Evolutionary conservation across 30 jellyfish, hydroid and myxozoan genomes (phyloP).

Genomic region (Sanderia malayensis): DNA sequence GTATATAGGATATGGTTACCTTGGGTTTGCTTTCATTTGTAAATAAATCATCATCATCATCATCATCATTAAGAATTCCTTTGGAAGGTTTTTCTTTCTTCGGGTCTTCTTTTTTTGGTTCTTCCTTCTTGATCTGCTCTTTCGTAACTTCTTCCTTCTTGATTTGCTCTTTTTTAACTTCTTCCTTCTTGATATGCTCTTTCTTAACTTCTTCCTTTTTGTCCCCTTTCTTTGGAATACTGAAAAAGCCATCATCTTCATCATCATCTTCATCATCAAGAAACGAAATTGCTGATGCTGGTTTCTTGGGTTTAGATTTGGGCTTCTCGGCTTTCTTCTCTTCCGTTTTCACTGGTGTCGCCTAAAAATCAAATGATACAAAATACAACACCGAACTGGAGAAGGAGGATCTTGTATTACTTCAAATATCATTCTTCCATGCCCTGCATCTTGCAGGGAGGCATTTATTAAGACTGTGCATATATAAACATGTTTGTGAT

Average conservation of each 20-base stretch:
- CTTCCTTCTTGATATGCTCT: background rate
- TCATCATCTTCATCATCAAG: slow-evolving; percentile 61
- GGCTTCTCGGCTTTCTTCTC: background rate
- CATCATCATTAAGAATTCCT: background rate
- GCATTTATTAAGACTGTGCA: too few relatives aligned
- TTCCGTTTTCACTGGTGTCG: background rate
- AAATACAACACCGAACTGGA: too few relatives aligned
- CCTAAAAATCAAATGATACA: too few relatives aligned
- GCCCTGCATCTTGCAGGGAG: too few relatives aligned
- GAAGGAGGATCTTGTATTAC: too few relatives aligned
- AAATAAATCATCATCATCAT: slow-evolving; percentile 39
- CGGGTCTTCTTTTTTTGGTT: background rate
- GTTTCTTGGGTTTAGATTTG: slow-evolving; percentile 33
- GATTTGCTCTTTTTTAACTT: background rate
- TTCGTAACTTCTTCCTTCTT: background rate
- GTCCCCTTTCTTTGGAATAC: slow-evolving; percentile 9
- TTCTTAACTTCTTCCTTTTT: background rate
- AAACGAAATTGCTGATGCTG: slow-evolving; percentile 25
- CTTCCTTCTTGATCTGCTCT: background rate
- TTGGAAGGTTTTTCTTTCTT: background rate
- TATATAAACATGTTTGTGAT: too few relatives aligned
- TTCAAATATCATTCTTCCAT: too few relatives aligned
- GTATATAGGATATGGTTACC: too few relatives aligned
- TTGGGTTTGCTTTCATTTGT: slow-evolving; percentile 20
- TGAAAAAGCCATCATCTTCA: slow-evolving; percentile 57